Evolutionary conservation across 2,888 invertebrate genomes (phyloP), one percentile per base, ranked within the genome.

Genomic region (Strigamia maritima): DNA sequence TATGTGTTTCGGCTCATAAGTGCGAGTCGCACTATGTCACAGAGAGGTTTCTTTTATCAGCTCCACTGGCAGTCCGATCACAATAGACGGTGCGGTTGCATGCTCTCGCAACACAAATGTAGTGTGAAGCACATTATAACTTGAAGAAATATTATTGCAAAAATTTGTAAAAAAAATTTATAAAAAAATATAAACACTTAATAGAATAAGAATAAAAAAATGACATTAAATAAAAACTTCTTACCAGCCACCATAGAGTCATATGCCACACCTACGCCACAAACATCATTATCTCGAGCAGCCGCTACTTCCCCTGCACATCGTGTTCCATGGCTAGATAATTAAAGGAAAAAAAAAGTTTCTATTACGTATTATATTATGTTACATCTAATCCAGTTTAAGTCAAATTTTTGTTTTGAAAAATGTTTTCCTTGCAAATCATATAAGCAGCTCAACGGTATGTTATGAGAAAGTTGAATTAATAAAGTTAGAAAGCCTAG

Each of bases 301-400:
- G 98, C 98, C n/a, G 98, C 94, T 74, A 99, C 98, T 89, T 99
- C 98, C 0, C 98, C 98, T 1, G 98, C 98, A 85, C 98, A 99
- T 82, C 98, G 89, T 16, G 97, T 98, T n/a, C 97, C 98, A 86
- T 98, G 98, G 84, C 97, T 97, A 86, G 8, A 87, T 86, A 82
- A 81, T 40, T 44, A n/a, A n/a, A n/a, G n/a, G 75, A 76, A 79
- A n/a, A 28, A 78, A 60, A 78, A 78, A 22, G 1, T 1, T n/a
- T 16, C 35, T 35, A 35, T 35, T 44, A n/a, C n/a, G n/a, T n/a
- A n/a, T 44, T 44, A 4, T 3, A 1, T 16, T 16, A n/a, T n/a
- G 12, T 44, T n/a, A 44, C 44, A 44, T 16, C 6, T 44, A 44
- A 44, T 44, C 16, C n/a, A 44, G 14, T 54, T 54, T 54, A n/a